Percentiles rank a stretch among this genome's conserved stretches.
These are phyloP conservation scores for Pedionomus torquatus DNA, from an alignment of 2,113 vertebrate genomes.

Conservation along the genomic window DNA sequence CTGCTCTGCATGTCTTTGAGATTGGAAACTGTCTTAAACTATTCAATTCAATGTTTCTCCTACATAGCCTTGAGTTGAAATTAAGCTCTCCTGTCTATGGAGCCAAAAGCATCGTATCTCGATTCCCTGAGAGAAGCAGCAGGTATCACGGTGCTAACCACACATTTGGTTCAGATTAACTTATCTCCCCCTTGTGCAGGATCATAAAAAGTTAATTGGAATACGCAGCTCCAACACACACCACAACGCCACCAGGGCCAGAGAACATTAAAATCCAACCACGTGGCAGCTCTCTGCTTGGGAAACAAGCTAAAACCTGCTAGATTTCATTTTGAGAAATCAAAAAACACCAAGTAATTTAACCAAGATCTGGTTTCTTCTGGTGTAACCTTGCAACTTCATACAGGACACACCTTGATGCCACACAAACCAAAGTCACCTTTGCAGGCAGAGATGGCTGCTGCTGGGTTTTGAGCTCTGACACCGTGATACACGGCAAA, in stretches of 20 bases:
- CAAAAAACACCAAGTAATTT: background rate
- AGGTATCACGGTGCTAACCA: background rate
- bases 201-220: constrained; percentile 61
- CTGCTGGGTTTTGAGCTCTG: background rate
- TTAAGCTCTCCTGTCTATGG: background rate
- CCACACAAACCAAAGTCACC: background rate
- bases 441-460: background rate
- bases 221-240: constrained; percentile 25
- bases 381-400: background rate
- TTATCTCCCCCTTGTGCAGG: background rate
- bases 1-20: constrained; percentile 13
- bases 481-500: background rate
- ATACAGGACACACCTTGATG: rapidly evolving
- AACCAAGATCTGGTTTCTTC: background rate
- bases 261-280: background rate
- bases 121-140: constrained; percentile 2
- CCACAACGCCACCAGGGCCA: background rate
- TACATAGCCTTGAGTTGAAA: background rate
- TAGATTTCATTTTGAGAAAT: background rate
- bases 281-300: background rate
- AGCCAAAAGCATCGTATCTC: background rate
- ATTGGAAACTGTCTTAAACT: background rate
- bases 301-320: constrained; percentile 6
- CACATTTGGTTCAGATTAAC: constrained; percentile 57
- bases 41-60: background rate